phyloP scores from a whole-genome alignment of 2,113 vertebrate species.

The Engystomops pustulosus region DNA sequence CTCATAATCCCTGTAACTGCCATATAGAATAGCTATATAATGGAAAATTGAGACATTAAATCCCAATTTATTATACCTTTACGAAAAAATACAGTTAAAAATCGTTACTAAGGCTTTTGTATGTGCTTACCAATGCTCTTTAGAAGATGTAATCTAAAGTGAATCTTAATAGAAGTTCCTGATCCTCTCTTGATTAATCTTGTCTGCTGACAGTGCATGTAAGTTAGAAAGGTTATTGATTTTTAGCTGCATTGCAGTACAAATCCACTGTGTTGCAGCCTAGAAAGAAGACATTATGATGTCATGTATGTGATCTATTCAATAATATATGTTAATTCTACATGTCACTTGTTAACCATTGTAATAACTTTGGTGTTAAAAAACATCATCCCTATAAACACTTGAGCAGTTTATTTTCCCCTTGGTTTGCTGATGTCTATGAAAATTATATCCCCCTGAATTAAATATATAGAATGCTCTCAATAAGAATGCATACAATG shows the following conservation, averaged over 20 bases:
- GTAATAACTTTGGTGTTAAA: neutral
- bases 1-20: neutral
- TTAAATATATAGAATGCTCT: too few relatives aligned
- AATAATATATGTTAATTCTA: neutral
- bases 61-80: neutral
- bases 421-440: too few relatives aligned
- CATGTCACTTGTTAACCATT: neutral
- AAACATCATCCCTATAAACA: too few relatives aligned
- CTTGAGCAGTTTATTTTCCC: too few relatives aligned
- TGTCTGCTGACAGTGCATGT: constrained; percentile 23
- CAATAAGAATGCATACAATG: too few relatives aligned
- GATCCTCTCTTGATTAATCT: constrained; percentile 27
- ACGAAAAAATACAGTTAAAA: neutral
- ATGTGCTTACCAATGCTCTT: constrained; percentile 10
- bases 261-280: constrained; percentile 1
- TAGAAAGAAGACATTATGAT: neutral
- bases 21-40: neutral
- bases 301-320: neutral
- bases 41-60: neutral
- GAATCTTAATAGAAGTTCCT: constrained; percentile 20
- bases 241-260: constrained; percentile 19
- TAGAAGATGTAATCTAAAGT: constrained; percentile 20
- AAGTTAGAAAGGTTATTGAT: constrained; percentile 26
- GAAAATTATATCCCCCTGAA: too few relatives aligned
- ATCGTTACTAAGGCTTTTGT: constrained; percentile 20